Evolutionary conservation across 2,797 vertebrate genomes (phyloP), one percentile per base, ranked within the genome.

Genomic region (Tokudaia muenninki): DNA sequence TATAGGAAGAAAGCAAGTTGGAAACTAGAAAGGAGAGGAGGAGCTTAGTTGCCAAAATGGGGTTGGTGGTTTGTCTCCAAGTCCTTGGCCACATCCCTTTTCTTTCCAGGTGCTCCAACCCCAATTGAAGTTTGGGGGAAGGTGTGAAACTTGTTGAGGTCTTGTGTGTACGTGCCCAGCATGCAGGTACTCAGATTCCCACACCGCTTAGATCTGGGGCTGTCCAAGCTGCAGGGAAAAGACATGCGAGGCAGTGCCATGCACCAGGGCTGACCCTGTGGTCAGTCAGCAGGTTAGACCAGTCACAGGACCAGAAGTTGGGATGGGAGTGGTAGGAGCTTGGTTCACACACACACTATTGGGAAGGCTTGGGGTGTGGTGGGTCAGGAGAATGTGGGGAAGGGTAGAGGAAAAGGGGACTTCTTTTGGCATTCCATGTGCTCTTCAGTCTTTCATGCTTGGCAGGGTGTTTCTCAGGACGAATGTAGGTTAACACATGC

Each of bases 111-210:
- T 84, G 99, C 99, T 98, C 99, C 99, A 70, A 99, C 99, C 98
- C 99, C 99, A 96, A 99, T 99, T 95, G 99, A 98, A 97, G 99
- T 99, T 98, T 99, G 99, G 97, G 99, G 99, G 98, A 99, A 99
- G 83, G 99, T 99, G 98, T 99, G 99, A 95, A 99, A 99, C 98
- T 99, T 99, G 99, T 99, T 99, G 98, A 99, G 98, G 79, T 99
- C 99, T 98, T 99, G 99, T 97, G 99, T 99, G 95, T 99, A 99
- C 98, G 99, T 99, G 97, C 99, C 99, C 99, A 99, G 98, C 98
- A 99, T 99, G 97, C 99, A 99, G 96, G 99, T 99, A 98, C 99
- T 99, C 98, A 99, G 99, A 98, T 99, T 99, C 98, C 99, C 99
- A 98, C 99, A 99, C 97, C 99, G 99, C 98, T 99, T 99, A 98